Evolutionary conservation across 1,140 invertebrate genomes (phyloP).

Genomic region (Drosophila mauritiana): DNA sequence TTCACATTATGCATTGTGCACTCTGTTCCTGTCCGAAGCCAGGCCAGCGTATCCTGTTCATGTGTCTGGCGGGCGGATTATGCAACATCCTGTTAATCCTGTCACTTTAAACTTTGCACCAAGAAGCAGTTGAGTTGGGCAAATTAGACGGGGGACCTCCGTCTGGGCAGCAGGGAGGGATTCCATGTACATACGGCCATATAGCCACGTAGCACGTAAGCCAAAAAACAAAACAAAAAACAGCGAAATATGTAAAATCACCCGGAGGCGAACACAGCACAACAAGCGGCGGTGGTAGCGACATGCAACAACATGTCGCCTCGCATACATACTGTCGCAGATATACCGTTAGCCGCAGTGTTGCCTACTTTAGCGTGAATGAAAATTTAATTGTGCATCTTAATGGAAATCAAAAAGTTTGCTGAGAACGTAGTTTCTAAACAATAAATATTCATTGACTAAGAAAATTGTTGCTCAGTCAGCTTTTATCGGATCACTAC

Average conservation of each 20-base stretch:
- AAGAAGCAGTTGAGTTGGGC: slow-evolving; percentile 54
- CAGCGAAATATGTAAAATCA: slow-evolving; percentile 60
- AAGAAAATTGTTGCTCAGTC: too few relatives aligned
- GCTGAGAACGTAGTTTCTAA: too few relatives aligned
- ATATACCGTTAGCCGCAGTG: slow-evolving; percentile 38
- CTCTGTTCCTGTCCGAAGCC: slow-evolving; percentile 34
- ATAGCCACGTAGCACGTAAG: slow-evolving; percentile 36
- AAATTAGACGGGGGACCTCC: slow-evolving; percentile 61
- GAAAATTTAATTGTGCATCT: not conserved
- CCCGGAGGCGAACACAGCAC: slow-evolving; percentile 50
- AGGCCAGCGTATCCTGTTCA: slow-evolving; percentile 67
- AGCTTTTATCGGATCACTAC: not conserved
- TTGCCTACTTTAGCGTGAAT: slow-evolving; percentile 16
- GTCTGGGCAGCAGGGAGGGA: slow-evolving; percentile 9
- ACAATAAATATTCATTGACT: too few relatives aligned
- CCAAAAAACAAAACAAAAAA: slow-evolving; percentile 36
- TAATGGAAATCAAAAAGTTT: too few relatives aligned
- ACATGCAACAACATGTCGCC: slow-evolving; percentile 74
- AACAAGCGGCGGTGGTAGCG: slow-evolving; percentile 50
- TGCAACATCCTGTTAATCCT: slow-evolving; percentile 84
- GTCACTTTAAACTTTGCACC: slow-evolving; percentile 77
- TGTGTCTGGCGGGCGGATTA: slow-evolving; percentile 77
- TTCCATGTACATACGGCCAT: slow-evolving; percentile 20
- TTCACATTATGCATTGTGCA: slow-evolving; percentile 56
- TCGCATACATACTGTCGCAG: slow-evolving; percentile 21